Conservation (phyloP, 2,888 invertebrate species). For the Muscina levida region DNA sequence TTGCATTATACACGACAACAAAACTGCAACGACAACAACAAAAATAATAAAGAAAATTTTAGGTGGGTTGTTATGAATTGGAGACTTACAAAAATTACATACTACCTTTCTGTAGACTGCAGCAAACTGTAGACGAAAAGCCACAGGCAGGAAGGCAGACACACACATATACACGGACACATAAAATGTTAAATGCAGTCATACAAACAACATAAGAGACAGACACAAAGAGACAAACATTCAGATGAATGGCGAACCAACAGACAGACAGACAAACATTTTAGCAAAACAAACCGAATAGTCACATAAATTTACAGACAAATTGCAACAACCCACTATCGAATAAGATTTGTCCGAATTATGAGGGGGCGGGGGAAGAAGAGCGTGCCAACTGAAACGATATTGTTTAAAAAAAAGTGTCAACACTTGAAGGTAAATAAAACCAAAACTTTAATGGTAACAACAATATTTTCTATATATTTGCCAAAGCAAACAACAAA, state of each 20-base stretch:
- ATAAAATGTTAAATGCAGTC: too few species aligned
- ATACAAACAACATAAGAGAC: not conserved
- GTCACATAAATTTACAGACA: conserved; percentile 50
- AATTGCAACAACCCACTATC: conserved; percentile 60
- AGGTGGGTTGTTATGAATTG: conserved; percentile 57
- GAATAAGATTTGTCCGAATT: conserved; percentile 59
- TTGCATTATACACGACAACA: conserved; percentile 49
- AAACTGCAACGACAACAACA: conserved; percentile 19
- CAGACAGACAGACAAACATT: conserved; percentile 46
- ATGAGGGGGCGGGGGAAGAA: not conserved
- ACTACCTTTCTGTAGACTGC: too few species aligned
- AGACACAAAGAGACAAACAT: conserved; percentile 41
- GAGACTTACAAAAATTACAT: conserved; percentile 8
- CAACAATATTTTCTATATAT: not conserved
- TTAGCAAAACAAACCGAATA: conserved; percentile 12
- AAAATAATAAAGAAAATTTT: conserved; percentile 50
- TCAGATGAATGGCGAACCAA: conserved; percentile 24
- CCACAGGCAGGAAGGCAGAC: conserved; percentile 22
- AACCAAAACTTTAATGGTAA: not conserved
- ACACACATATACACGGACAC: too few species aligned
- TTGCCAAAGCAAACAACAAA: conserved; percentile 21
- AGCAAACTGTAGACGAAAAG: not conserved
- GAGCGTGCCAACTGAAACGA: too few species aligned
- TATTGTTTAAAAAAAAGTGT: conserved; percentile 29
- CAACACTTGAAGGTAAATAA: conserved; percentile 53